Evolutionary conservation across 2,113 vertebrate species (phyloP).

Genomic region (Lycocorax pyrrhopterus): DNA sequence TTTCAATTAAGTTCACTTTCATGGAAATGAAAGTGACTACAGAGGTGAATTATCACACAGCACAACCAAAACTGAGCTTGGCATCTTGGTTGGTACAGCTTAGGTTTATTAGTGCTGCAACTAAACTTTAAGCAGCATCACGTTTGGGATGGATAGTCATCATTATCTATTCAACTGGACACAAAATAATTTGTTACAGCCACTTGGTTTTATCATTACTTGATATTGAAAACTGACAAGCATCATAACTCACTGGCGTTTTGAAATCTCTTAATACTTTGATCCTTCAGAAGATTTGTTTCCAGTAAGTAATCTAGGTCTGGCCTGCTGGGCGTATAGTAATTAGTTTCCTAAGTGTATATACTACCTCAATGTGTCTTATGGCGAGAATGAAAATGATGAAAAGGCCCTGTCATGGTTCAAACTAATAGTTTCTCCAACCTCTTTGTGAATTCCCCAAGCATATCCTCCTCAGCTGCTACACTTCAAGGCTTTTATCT

Average conservation of each 20-base stretch:
- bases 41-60: neutral
- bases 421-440: slow-evolving; percentile 19
- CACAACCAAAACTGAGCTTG: neutral
- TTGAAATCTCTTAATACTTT: slow-evolving; percentile 7
- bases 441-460: slow-evolving; percentile 36
- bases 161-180: slow-evolving; percentile 13
- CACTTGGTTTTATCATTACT: slow-evolving; percentile 45
- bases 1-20: neutral
- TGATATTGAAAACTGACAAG: slow-evolving; percentile 30
- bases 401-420: neutral
- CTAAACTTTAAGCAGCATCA: neutral
- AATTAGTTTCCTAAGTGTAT: slow-evolving; percentile 20
- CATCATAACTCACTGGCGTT: slow-evolving; percentile 16
- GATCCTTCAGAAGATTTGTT: slow-evolving; percentile 20
- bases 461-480: slow-evolving; percentile 32
- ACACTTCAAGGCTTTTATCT: slow-evolving; percentile 34
- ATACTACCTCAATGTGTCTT: neutral
- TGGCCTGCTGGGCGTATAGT: neutral
- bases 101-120: neutral
- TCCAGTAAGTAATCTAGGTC: neutral
- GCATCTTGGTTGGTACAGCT: neutral
- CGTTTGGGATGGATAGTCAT: neutral
- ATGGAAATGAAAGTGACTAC: neutral
- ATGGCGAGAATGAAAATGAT: slow-evolving; percentile 11
- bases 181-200: slow-evolving; percentile 52